Base-by-base conservation (phyloP, 2,888 invertebrate genomes). In the Argyra leucocephala region DNA sequence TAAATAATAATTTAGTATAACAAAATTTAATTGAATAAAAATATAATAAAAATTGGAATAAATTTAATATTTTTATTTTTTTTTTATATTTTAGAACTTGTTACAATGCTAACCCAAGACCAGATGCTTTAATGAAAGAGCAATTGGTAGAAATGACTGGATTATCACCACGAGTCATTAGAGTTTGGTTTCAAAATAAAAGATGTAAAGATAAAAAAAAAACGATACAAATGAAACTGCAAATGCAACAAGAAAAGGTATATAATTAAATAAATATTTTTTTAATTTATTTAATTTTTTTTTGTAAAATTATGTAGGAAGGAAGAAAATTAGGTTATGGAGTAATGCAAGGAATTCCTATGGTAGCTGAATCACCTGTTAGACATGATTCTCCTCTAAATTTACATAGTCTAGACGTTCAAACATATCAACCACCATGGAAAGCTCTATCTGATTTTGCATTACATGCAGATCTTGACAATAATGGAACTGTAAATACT, bases 101-200 rank as follows among this genome's bases (percentile, higher is more conserved):
- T 81, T 99, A 99, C 83, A 91, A 91, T 67, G 95, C 96, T 66
- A 99, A 99, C 82, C 96, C 98, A 66, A 85, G 99, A 64, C 99
- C 99, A 57, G 99, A 99, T 82, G 98, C 99, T 58, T 86, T 98
- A 68, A 96, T 97, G 94, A 99, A 99, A 83, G 99, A 99, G 80
- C 97, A 98, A 79, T 86, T 99, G 69, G 97, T 97, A 59, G 98
- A 99, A 82, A 96, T 98, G 97, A 99, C 99, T 21, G 89, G 94
- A 0, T 86, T 99, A 64, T 96, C 94, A 74, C 97, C 98, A 22
- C 84, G 99, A 21, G 99, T 99, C 73, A 99, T 99, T 78, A 86
- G 99, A 76, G 99, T 99, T 67, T 99, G 99, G 99, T 99, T 98
- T 84, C 97, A 97, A 81, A 97, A 97, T 81, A 97, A 96, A 79